Evolutionary conservation across 1,140 invertebrate genomes (phyloP), one percentile per base, ranked within the genome.

Genomic region (Cydia strobilella): DNA sequence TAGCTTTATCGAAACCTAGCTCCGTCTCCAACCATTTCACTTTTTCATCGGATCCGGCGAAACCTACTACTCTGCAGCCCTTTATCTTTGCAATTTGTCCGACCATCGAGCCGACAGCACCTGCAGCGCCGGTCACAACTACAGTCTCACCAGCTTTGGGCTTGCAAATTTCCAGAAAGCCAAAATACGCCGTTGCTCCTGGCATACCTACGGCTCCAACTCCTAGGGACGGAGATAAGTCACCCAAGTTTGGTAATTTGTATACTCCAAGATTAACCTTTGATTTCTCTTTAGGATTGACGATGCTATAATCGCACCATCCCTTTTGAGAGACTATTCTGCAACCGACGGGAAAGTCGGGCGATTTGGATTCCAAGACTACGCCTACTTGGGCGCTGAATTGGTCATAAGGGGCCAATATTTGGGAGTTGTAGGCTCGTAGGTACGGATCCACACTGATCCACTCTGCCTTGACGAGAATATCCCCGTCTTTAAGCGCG

Each of bases 31-130:
- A 80, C 95, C 95, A 96, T 74, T 94, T 86, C 62, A 94, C 93
- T 91, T 96, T 96, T 0, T 94, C 95, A 73, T 96, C 94, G 3
- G 93, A 93, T 10, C 95, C 95, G 72, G 95, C 94, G 80, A 95
- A 95, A 2, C 95, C 96, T 79, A 96, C 94, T 0, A 96, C 95
- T 73, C 87, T 94, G 48, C 95, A 94, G 10, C 93, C 93, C 84
- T 94, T 93, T n/a, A 95, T 94, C 85, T 95, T 96, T 2, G 93
- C 95, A 48, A 96, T 95, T 89, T 96, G 96, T 4, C 95, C 95
- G 3, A 96, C 96, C 27, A 94, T 84, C 76, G 92, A 94, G 3
- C 95, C 95, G 20, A 96, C 95, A 48, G 95, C 95, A 27, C 95
- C 94, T 20, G 93, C 94, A 12, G 95, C 94, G 23, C 93, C 93